Conservation (phyloP, 1,140 invertebrate species). For the Aphelinus certus region DNA sequence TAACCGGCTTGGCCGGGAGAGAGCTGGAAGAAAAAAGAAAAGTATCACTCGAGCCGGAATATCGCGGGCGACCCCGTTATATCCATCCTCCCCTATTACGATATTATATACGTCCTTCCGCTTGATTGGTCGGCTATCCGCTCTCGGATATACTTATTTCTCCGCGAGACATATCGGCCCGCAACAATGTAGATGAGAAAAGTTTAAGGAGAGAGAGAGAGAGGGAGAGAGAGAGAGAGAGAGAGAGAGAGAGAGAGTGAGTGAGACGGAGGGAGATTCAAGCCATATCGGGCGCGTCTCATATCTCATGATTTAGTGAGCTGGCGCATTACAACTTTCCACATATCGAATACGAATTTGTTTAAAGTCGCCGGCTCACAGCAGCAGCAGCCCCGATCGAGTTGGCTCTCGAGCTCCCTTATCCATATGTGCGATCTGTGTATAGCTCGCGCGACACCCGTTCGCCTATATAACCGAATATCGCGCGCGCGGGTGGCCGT, state of each 20-base stretch:
- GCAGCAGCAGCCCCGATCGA: no score
- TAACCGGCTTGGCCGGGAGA: no score
- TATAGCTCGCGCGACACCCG: neutral
- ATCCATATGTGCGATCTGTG: neutral
- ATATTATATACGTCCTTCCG: slow-evolving; percentile 35
- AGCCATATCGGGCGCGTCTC: no score
- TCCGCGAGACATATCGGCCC: neutral
- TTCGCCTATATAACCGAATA: slow-evolving; percentile 28
- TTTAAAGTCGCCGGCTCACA: no score
- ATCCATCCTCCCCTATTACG: slow-evolving; percentile 6
- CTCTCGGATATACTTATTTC: slow-evolving; percentile 21
- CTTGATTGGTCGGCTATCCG: slow-evolving; percentile 21
- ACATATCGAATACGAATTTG: no score
- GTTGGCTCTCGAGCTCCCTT: neutral
- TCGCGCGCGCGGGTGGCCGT: neutral
- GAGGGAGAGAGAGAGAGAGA: neutral
- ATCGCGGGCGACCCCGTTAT: no score
- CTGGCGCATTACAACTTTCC: no score
- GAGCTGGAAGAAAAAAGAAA: no score
- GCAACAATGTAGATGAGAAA: slow-evolving; percentile 37
- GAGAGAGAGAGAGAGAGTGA: neutral
- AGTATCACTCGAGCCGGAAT: no score
- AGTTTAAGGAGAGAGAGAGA: slow-evolving; percentile 15
- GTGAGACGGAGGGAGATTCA: no score
- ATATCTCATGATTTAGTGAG: no score